phyloP scores from a whole-genome alignment of 2,797 vertebrate genomes.

The Anguilla obscura region DNA sequence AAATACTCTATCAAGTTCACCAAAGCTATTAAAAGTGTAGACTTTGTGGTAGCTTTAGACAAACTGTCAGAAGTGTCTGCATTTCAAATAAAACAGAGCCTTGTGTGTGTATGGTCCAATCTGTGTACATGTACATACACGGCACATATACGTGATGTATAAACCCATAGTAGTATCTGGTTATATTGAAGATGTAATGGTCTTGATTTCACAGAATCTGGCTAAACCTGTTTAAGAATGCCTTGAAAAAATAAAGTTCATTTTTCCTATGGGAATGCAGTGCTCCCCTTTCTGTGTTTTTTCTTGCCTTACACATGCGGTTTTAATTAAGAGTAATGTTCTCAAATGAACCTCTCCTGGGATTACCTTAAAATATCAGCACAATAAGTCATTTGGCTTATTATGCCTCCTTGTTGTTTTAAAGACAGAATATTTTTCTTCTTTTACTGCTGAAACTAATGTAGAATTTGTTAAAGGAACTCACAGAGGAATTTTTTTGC shows the following conservation, averaged over 20 bases:
- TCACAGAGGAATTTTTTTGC: conserved; percentile 1
- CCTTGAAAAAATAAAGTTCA: conserved; percentile 62
- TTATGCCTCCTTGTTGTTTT: conserved; percentile 4
- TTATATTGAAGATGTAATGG: conserved; percentile 60
- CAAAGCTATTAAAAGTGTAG: conserved; percentile 69
- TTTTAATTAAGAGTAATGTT: conserved; percentile 30
- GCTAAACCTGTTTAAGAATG: conserved; percentile 64
- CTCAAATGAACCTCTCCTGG: conserved; percentile 11
- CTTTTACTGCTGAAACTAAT: neutral
- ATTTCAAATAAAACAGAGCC: conserved; percentile 54
- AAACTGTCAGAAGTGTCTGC: conserved; percentile 40
- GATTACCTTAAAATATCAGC: conserved; percentile 23
- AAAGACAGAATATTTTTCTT: neutral
- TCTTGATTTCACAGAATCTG: conserved; percentile 61
- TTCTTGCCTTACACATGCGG: neutral
- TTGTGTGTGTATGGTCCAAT: conserved; percentile 50
- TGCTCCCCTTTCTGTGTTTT: conserved; percentile 27
- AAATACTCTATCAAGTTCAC: conserved; percentile 57
- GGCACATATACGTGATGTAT: conserved; percentile 51
- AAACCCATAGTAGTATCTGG: conserved; percentile 60
- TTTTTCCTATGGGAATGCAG: conserved; percentile 51
- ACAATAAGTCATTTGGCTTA: conserved; percentile 14
- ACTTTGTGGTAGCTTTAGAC: conserved; percentile 60
- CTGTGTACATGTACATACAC: conserved; percentile 39
- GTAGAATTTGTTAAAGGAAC: neutral